Evolutionary conservation across 2,888 invertebrate genomes (phyloP).

Genomic region (Lucinisca nassula): DNA sequence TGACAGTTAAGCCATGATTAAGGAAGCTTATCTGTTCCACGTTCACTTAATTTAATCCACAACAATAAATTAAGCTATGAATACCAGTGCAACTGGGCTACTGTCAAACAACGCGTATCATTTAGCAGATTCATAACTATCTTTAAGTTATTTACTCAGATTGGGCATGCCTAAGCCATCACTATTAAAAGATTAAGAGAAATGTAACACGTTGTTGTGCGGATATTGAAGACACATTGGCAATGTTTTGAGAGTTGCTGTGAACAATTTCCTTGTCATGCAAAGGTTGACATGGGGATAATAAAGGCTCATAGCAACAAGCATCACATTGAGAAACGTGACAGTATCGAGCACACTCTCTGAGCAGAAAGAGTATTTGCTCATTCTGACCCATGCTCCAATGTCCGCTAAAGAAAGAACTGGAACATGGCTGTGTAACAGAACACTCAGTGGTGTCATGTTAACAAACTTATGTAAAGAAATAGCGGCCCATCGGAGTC

Average conservation of each 20-base stretch:
- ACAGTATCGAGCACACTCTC: no score
- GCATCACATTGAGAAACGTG: not conserved
- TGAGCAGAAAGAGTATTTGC: no score
- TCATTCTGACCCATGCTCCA: no score
- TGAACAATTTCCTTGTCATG: not conserved
- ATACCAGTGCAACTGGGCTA: not conserved
- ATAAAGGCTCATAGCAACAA: not conserved
- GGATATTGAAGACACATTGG: not conserved
- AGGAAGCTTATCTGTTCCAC: constrained; percentile 51
- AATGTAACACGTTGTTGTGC: not conserved
- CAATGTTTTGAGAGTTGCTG: constrained; percentile 4
- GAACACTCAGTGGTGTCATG: no score
- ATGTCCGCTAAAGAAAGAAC: no score
- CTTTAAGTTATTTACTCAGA: not conserved
- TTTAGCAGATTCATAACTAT: constrained; percentile 5
- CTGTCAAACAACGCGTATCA: not conserved
- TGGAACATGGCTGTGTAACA: no score
- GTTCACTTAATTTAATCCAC: constrained; percentile 6
- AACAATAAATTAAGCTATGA: not conserved
- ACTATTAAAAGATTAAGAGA: not conserved
- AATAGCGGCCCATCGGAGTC: no score
- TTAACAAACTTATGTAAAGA: no score
- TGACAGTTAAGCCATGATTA: constrained; percentile 59
- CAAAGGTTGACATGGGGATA: not conserved
- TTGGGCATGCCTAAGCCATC: not conserved